Base-by-base conservation (phyloP, 2,113 vertebrate species). In the Passer montanus region DNA sequence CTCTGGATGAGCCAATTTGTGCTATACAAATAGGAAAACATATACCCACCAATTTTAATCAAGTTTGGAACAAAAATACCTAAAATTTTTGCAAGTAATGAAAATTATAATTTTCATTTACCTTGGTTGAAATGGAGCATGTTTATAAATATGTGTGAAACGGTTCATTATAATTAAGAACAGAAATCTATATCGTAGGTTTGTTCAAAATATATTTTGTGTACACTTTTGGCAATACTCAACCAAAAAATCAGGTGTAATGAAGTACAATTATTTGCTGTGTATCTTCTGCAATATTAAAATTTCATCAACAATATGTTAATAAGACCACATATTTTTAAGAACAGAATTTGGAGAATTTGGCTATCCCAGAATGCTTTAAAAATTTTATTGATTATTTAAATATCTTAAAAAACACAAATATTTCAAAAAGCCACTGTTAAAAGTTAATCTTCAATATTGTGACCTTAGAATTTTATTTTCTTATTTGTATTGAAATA, bases 101-200 rank as follows among this genome's bases (percentile, higher is more conserved):
- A 43, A 86, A 75, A 50, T 9, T 55, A 9, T 6, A 7, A 7
- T 64, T 89, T 94, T 59, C 1, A 43, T 68, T 89, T 62, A 67
- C 12, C 3, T 16, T 43, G 7, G 4, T 26, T n/a, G 17, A 84
- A 53, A 3, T 52, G 26, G 4, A 43, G 1, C 3, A 21, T 14
- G 1, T 52, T 84, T 72, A 30, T 81, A 72, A 49, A 53, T 23
- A 39, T 3, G 5, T 46, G 5, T 43, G 24, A 37, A 84, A 59
- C 2, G 28, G 4, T 17, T 6, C 5, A 58, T 58, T 77, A 50
- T 55, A 60, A 67, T 50, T 66, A 41, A 53, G 22, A 72, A 31
- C 7, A 55, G 30, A 84, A 43, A 41, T 47, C 5, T 47, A 8
- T 52, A 47, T 1, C 9, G 2, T n/a, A 30, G 3, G 4, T 47